Base-by-base conservation (phyloP, 1,140 invertebrate species). In the Acromyrmex echinatior region DNA sequence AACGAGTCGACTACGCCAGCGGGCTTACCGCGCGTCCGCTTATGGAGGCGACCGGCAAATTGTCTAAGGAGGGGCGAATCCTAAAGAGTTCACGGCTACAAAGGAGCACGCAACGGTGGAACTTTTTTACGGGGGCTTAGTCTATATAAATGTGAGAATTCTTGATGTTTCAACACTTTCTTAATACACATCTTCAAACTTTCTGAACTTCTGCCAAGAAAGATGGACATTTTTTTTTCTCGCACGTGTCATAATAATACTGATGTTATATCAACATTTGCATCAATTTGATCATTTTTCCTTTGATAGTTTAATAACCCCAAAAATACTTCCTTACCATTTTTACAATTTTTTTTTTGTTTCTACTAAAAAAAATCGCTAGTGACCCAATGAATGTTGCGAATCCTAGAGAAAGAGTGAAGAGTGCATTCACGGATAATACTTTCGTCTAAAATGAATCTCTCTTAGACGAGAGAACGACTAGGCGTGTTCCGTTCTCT, bases 11-110 rank as follows among this genome's bases (percentile, higher is more conserved):
- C 87, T 87, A 80, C 80, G 89, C 86, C 86, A 90, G 63, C 89
- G 81, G 77, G 62, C 80, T 53, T 71, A 31, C 80, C 80, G 58
- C 73, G 51, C 87, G 89, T 88, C 84, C 90, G 90, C 88, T 91
- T 91, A 91, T 91, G 90, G 90, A 91, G 87, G 84, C 87, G 84
- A 84, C 82, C 74, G 76, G 87, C 79, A 91, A 91, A 91, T 91
- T 91, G 90, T 91, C 90, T 74, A 87, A 91, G 90, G 89, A 88
- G 87, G 89, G 87, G 87, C 81, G 82, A 88, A 81, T 91, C 89
- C 89, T 91, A 91, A 91, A 91, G 89, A 86, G 89, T 82, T 71
- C 82, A 88, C 89, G 86, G 86, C 76, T 88, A 88, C 81, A 91
- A 91, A 90, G 89, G 76, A 82, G 84, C 82, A 73, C 80, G 79